Evolutionary conservation across 2,797 vertebrate genomes (phyloP).

Genomic region (Nyctalus aviator): DNA sequence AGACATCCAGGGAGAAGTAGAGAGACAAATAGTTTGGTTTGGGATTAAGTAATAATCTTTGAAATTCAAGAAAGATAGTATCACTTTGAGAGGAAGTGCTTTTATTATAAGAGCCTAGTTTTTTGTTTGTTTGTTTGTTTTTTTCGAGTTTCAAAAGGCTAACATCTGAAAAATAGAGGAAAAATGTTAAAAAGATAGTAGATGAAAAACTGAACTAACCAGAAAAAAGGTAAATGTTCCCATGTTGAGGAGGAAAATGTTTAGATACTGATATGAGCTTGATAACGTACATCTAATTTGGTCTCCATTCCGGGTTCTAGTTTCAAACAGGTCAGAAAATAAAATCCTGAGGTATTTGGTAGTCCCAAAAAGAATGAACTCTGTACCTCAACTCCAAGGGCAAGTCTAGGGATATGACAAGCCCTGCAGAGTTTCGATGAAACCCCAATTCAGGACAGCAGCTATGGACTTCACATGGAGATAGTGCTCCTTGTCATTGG

Average conservation of each 20-base stretch:
- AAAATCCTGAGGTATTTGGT: neutral
- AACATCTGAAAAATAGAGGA: conserved; percentile 45
- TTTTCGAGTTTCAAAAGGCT: conserved; percentile 36
- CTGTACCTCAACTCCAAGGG: neutral
- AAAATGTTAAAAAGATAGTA: conserved; percentile 38
- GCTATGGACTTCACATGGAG: neutral
- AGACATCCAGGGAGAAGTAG: conserved; percentile 6
- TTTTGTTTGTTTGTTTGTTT: neutral
- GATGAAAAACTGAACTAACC: conserved; percentile 39
- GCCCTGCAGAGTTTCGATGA: neutral
- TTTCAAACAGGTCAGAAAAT: conserved; percentile 25
- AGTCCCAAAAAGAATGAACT: neutral
- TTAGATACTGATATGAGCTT: neutral
- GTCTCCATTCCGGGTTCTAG: neutral
- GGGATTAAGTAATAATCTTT: conserved; percentile 60
- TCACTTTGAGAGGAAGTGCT: conserved; percentile 45
- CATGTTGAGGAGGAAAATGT: conserved; percentile 6
- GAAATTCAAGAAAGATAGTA: conserved; percentile 48
- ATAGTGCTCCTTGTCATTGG: neutral
- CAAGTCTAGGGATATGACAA: neutral
- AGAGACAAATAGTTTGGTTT: conserved; percentile 52
- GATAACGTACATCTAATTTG: neutral
- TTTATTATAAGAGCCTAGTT: conserved; percentile 47
- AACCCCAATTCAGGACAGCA: neutral
- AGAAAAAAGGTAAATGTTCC: neutral